A percentile compares a stretch with the other conserved stretches of the same genome.
Evolutionary conservation across 2,888 invertebrate species (phyloP).

Genomic region (Netelia melanura): DNA sequence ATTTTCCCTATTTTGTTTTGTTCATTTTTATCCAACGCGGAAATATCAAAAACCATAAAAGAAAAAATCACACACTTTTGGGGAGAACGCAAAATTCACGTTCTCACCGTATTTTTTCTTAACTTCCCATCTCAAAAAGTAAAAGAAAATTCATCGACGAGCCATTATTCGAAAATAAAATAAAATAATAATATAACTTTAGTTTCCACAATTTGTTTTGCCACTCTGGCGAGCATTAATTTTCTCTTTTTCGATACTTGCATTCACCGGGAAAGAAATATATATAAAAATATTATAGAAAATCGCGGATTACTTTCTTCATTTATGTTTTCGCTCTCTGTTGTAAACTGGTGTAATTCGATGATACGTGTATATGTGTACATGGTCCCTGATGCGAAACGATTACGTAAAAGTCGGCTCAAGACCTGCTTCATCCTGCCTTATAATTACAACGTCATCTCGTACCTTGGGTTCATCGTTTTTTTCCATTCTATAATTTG

Average conservation of each 20-base stretch:
- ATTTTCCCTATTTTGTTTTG: constrained; percentile 1
- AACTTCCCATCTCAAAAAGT: not conserved
- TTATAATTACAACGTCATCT: constrained; percentile 6
- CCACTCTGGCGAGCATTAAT: not conserved
- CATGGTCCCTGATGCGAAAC: constrained; percentile 71
- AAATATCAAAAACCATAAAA: constrained; percentile 18
- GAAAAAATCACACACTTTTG: constrained; percentile 15
- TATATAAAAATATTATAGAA: constrained; percentile 72
- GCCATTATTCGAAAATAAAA: too few species aligned
- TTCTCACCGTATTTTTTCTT: constrained; percentile 7
- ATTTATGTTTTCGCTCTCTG: constrained; percentile 5
- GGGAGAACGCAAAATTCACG: constrained; percentile 37
- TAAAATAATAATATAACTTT: not conserved
- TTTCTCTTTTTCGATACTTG: constrained; percentile 36
- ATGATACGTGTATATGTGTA: constrained; percentile 50
- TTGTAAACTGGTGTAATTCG: constrained; percentile 29
- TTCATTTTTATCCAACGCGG: not conserved
- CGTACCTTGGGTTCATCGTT: constrained; percentile 8
- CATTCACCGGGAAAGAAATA: constrained; percentile 43
- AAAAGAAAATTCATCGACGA: not conserved
- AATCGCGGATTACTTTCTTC: constrained; percentile 66
- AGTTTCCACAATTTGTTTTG: not conserved
- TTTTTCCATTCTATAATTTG: constrained; percentile 14
- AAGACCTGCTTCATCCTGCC: constrained; percentile 9
- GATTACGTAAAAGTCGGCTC: constrained; percentile 64